Percentiles rank a stretch among this genome's conserved stretches.
Conservation (phyloP, 2,797 vertebrate genomes). For the Ispidina lecontei region DNA sequence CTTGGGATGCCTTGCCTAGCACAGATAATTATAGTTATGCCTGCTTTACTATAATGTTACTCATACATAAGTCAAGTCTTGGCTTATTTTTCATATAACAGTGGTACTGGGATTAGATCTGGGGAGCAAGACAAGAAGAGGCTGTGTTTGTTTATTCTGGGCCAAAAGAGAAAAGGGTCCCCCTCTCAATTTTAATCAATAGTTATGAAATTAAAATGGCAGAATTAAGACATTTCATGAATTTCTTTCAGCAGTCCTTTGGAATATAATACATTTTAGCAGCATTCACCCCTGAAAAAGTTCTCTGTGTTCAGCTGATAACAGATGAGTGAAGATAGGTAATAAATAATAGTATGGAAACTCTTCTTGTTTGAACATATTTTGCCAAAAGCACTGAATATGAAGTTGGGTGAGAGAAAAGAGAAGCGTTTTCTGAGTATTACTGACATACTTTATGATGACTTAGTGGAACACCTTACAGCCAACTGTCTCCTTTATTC, state of each 20-base stretch:
- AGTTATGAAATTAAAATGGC: not conserved
- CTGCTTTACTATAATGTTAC: not conserved
- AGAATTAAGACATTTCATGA: not conserved
- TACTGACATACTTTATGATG: not conserved
- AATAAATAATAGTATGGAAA: conserved; percentile 39
- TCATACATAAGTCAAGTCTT: not conserved
- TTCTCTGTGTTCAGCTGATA: not conserved
- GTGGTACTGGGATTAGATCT: not conserved
- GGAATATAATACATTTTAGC: not conserved
- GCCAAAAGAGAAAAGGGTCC: not conserved
- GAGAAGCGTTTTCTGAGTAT: not conserved
- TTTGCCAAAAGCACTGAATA: conserved; percentile 40
- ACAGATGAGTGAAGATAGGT: conserved; percentile 2
- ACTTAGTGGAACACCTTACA: not conserved
- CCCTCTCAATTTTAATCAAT: not conserved
- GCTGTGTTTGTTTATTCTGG: not conserved
- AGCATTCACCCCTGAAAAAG: not conserved
- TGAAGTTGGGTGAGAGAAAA: not conserved
- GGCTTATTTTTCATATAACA: not conserved
- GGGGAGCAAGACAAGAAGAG: not conserved
- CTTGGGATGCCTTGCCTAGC: not conserved
- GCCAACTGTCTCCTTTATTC: not conserved
- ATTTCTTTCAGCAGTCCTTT: not conserved
- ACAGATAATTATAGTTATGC: not conserved
- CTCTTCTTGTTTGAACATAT: conserved; percentile 23